Percentiles rank a stretch among this genome's conserved stretches.
These are phyloP conservation scores for Brienomyrus longianalis DNA, from an alignment of 2,113 vertebrate genomes.

Conservation along the genomic window DNA sequence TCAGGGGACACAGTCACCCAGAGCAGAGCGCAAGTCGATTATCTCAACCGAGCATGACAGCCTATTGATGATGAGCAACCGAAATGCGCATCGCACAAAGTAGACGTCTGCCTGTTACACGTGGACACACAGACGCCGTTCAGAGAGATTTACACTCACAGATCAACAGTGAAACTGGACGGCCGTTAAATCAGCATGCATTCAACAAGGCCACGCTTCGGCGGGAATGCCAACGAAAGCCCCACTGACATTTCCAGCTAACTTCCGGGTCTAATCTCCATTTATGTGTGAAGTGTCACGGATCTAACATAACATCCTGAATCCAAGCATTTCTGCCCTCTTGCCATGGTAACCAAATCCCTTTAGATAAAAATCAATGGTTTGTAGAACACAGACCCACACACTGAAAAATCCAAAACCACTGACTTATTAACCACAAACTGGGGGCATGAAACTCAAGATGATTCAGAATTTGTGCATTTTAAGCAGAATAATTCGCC, in stretches of 20 bases:
- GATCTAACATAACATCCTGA: constrained; percentile 19
- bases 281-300: constrained; percentile 23
- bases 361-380: constrained; percentile 8
- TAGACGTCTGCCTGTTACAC: background rate
- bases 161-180: background rate
- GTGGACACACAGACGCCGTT: background rate
- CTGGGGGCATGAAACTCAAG: background rate
- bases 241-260: background rate
- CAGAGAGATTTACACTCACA: background rate
- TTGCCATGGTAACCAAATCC: constrained; percentile 23
- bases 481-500: background rate
- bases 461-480: background rate
- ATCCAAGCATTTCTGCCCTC: constrained; percentile 14
- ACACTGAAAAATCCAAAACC: background rate
- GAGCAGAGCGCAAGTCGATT: constrained; percentile 36
- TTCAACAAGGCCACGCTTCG: background rate
- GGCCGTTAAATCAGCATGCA: background rate
- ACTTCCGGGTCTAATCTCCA: background rate
- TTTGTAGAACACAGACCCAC: constrained; percentile 18
- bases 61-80: background rate
- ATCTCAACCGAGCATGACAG: constrained; percentile 24
- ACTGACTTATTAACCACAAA: background rate
- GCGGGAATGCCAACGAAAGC: background rate
- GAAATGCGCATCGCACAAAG: background rate
- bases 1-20: background rate